Evolutionary conservation across 2,797 vertebrate species (phyloP).

Genomic region (Salarias fasciatus): DNA sequence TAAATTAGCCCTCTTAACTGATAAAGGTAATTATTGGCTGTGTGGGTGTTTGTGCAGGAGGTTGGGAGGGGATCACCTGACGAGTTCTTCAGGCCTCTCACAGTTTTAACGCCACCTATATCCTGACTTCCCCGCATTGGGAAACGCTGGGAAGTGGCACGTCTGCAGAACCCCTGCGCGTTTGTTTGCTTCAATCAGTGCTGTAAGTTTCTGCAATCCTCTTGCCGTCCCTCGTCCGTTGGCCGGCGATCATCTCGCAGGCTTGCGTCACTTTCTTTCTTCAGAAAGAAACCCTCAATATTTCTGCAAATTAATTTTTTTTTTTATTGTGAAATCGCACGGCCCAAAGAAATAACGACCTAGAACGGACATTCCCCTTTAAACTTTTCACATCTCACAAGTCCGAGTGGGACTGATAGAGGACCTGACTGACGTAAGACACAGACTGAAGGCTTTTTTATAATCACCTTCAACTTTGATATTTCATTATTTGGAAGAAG

Average conservation of each 20-base stretch:
- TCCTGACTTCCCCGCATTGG: no score
- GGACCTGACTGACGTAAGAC: not conserved
- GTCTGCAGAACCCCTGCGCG: constrained; percentile 6
- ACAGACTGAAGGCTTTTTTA: not conserved
- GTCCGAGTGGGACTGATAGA: not conserved
- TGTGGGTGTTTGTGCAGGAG: not conserved
- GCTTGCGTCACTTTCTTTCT: constrained; percentile 24
- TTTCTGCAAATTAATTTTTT: constrained; percentile 7
- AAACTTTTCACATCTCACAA: constrained; percentile 6
- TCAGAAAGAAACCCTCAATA: not conserved
- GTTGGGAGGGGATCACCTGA: no score
- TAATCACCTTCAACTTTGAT: not conserved
- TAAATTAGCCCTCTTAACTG: constrained; percentile 79
- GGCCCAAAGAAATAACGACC: constrained; percentile 1
- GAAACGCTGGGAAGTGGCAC: no score
- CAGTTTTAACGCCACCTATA: no score
- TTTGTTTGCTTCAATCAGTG: constrained; percentile 31
- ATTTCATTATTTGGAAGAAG: not conserved
- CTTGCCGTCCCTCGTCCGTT: constrained; percentile 14
- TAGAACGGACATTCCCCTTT: constrained; percentile 15
- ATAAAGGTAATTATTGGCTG: constrained; percentile 78
- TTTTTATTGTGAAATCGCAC: constrained; percentile 1
- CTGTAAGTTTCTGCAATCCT: constrained; percentile 20
- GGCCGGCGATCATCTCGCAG: constrained; percentile 16
- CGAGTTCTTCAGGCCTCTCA: no score